Evolutionary conservation across 2,888 invertebrate species (phyloP), one percentile per base, ranked within the genome.

Genomic region (Ptychoptera albimana): DNA sequence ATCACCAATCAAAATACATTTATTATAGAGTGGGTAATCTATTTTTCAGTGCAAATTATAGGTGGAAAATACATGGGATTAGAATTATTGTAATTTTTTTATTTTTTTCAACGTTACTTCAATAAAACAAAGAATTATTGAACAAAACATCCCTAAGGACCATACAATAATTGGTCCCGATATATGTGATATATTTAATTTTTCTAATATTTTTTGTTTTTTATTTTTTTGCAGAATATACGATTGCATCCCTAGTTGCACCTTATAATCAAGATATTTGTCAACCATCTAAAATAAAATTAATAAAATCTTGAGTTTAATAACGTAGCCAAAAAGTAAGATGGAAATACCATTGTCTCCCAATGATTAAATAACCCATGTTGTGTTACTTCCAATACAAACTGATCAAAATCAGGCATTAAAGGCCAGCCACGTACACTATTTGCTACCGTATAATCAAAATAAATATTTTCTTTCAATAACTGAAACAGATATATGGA

Each of bases 381-480:
- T 37, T 63, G 60, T 30, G 60, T 52, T 36, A 57, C 58, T 29
- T 51, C 53, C 13, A 54, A 49, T 12, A 60, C 53, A 45, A 63
- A 61, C 2, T 45, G 52, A 46, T 63, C 55, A 3, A 63, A 50
- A 1, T 51, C 48, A 0, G 54, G 54, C 63, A 63, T 62, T 14
- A 63, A 29, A 0, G 56, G 54, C 63, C 63, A 63, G 8, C 63
- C 63, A 2, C 60, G 52, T 31, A 61, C 54, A n/a, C 60, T 50
- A 7, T 61, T 58, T 2, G 56, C 60, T 10, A 60, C 53, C 1
- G 62, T 60, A 57, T 60, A 63, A 43, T 63, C 63, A 37, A 58
- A 60, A 40, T 58, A 63, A 0, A 63, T 39, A 50, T 63, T 58
- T 46, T 63, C 62, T 13, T 54, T 59, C 2, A 53, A 43, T 3